A percentile compares a stretch with the other conserved stretches of the same genome.
Conservation (phyloP, 2,797 vertebrate species). For the Leontocebus nigricollis region DNA sequence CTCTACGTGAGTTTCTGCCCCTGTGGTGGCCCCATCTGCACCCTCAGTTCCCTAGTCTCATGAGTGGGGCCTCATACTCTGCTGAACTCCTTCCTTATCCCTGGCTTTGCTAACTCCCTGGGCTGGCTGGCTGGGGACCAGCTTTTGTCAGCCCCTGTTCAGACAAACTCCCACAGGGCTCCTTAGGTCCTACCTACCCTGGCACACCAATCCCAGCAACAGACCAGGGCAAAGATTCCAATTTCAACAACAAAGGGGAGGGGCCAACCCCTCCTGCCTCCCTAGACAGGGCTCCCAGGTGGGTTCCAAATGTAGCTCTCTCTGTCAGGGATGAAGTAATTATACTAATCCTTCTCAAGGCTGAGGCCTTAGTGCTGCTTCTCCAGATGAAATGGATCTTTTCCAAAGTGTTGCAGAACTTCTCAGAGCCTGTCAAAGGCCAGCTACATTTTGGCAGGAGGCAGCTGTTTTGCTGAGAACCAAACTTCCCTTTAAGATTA, state of each 20-base stretch:
- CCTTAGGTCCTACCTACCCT: background rate
- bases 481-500: background rate
- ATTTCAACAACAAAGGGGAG: background rate
- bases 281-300: background rate
- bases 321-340: background rate
- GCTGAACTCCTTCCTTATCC: background rate
- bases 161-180: background rate
- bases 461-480: background rate
- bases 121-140: background rate
- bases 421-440: background rate
- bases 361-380: background rate
- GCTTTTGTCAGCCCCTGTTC: background rate
- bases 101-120: background rate
- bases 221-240: background rate
- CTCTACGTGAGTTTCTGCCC: background rate
- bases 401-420: background rate
- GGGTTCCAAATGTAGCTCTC: background rate
- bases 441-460: background rate
- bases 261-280: background rate
- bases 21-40: background rate
- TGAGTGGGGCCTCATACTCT: background rate
- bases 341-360: background rate
- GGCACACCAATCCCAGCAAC: background rate
- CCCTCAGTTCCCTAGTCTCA: background rate
- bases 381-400: background rate